Evolutionary conservation across 2,113 vertebrate species (phyloP), one percentile per base, ranked within the genome.

Genomic region (Polyodon spathula): DNA sequence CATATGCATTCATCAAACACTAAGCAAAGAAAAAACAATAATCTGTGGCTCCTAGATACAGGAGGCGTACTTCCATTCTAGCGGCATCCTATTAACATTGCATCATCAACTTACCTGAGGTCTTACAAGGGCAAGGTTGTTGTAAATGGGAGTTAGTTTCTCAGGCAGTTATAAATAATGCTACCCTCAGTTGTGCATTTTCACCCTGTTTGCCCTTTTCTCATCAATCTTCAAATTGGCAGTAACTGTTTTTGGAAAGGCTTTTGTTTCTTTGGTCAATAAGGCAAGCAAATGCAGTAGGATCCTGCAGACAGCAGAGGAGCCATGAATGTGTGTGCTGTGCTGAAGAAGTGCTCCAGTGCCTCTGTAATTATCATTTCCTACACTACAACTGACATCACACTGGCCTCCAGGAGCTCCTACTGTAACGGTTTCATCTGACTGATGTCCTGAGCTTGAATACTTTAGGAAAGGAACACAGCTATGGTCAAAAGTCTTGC

Each of bases 341-440:
- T 50, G 59, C 60, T 64, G 43, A 66, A 62, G 60, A 63, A 60
- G 63, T 56, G 41, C 62, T 69, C 60, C 39, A 37, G 41, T 70
- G 72, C 58, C 67, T 73, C 75, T 76, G 75, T 75, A 80, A 68
- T 69, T 64, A 80, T 78, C 78, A 77, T 68, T 83, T 77, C 76
- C 72, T 78, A 79, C 70, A 75, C 77, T 82, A 43, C 54, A 40
- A 39, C 60, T 68, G 46, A 66, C 67, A 67, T 66, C 64, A 65
- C 56, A n/a, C 17, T 60, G 56, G 46, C 62, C 59, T 54, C 55
- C 14, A 48, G 63, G 53, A 38, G 58, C 48, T 39, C 50, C 63
- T 60, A 64, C 58, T 27, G 27, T 27, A 27, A 27, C 55, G 61
- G 51, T 57, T 70, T 67, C 67, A 69, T 62, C 51, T 58, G 68